These are phyloP conservation scores for Sardinella longiceps DNA, from an alignment of 2,797 vertebrate species.

Conservation along the genomic window DNA sequence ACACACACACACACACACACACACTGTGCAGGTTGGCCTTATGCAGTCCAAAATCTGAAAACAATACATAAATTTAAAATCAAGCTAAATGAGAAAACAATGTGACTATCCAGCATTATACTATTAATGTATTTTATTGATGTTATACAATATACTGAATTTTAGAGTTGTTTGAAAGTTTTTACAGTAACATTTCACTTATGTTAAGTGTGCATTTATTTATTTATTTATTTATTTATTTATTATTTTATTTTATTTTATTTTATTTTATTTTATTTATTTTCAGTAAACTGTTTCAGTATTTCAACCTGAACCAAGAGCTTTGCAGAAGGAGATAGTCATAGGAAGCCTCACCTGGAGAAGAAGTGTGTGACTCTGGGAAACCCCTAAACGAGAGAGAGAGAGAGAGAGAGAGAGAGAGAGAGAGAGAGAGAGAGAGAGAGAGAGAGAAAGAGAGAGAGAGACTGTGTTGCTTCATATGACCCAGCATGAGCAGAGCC, in stretches of 20 bases:
- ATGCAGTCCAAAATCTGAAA: neutral
- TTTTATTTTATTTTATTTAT: neutral
- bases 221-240: neutral
- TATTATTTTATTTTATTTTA: too few species aligned
- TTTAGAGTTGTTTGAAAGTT: neutral
- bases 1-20: neutral
- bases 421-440: conserved; percentile 35
- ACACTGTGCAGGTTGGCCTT: neutral
- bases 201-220: too few species aligned
- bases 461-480: conserved; percentile 6
- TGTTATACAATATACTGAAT: too few species aligned
- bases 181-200: too few species aligned
- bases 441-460: conserved; percentile 42
- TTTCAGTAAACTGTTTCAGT: neutral
- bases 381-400: conserved; percentile 54
- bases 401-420: conserved; percentile 40
- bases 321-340: neutral
- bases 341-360: neutral
- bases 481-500: conserved; percentile 43
- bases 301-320: neutral
- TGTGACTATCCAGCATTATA: neutral
- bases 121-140: neutral
- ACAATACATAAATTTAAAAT: neutral
- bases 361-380: conserved; percentile 2
- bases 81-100: neutral